Evolutionary conservation across 2,888 invertebrate species (phyloP).

Genomic region (Habrosyne pyritoides): DNA sequence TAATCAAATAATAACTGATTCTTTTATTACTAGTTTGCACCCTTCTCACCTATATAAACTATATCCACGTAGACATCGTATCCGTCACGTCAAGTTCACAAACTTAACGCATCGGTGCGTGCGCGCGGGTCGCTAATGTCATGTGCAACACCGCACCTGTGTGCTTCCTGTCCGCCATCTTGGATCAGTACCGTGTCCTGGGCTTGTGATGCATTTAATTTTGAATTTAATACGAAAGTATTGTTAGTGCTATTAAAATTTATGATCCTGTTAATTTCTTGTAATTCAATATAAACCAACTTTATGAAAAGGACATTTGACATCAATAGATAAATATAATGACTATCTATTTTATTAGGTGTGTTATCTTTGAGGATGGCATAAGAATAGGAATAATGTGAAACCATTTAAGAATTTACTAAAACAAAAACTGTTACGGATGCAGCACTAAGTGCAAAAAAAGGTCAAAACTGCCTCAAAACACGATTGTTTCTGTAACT

Average conservation of each 20-base stretch:
- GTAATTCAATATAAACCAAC: no score
- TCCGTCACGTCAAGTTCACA: constrained; percentile 38
- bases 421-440: not conserved
- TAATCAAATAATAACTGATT: not conserved
- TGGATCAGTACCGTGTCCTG: constrained; percentile 22
- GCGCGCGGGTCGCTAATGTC: constrained; percentile 44
- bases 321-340: not conserved
- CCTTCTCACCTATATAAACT: not conserved
- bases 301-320: not conserved
- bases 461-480: not conserved
- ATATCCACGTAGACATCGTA: not conserved
- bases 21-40: no score
- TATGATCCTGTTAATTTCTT: not conserved
- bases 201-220: not conserved
- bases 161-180: constrained; percentile 73
- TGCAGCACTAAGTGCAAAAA: not conserved
- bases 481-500: not conserved
- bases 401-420: no score
- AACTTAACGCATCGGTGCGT: constrained; percentile 59
- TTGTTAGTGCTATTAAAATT: not conserved
- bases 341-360: no score
- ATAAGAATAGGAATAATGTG: no score
- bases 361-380: no score
- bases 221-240: not conserved
- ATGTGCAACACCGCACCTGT: constrained; percentile 67